Base-by-base conservation (phyloP, 2,113 vertebrate genomes). In the Ctenomys sociabilis region DNA sequence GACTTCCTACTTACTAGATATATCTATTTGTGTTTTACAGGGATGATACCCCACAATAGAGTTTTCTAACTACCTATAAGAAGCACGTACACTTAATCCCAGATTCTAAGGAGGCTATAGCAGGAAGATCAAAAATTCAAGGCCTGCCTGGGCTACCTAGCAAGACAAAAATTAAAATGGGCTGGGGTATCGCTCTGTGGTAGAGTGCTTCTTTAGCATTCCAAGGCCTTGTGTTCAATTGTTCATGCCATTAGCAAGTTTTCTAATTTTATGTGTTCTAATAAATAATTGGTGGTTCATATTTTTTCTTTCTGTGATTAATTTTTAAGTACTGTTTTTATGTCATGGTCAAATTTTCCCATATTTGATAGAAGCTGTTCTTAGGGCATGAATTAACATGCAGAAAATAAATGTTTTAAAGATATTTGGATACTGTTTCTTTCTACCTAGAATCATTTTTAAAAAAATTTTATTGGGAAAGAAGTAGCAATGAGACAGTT, bases 301-400 rank as follows among this genome's bases (percentile, higher is more conserved):
- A 3, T 85, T 85, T 70, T 21, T 68, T 85, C 3, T 68, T 89
- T 90, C 73, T 52, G 12, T 95, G 24, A n/a, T 43, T 70, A 59
- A 70, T 59, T 59, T 70, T 80, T 86, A 35, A 40, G 91, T 72
- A 26, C 85, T 72, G 13, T 86, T 63, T 96, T 88, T 77, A 40
- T 52, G 73, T 77, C 7, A 43, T 9, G 37, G 5, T 75, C 13
- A 82, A 66, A 19, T 63, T 66, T 40, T 64, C 68, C 45, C 30
- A 26, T 17, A 64, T 64, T 81, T 80, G 21, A 90, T 30, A 35
- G 72, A 24, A 54, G 64, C 2, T 84, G 6, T 78, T n/a, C 24
- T 45, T 75, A 57, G 7, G 28, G 9, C 14, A 49, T 64, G 24
- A 86, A 73, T 83, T 77, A 54, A 72, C 32, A 43, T 35, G 24